phyloP scores from a whole-genome alignment of 2,888 invertebrate genomes.

The Encarsia formosa region DNA sequence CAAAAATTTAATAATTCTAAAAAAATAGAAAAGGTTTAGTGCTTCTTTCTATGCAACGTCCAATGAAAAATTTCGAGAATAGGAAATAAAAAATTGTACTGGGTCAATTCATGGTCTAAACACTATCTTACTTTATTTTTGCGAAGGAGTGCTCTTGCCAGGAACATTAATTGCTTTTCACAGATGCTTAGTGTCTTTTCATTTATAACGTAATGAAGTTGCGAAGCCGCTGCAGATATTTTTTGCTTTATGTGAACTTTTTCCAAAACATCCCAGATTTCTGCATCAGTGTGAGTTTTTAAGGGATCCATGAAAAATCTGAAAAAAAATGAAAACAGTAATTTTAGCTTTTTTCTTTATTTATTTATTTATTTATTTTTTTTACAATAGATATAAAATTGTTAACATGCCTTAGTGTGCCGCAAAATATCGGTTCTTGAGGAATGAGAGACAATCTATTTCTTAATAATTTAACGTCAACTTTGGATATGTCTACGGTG shows the following conservation, averaged over 20 bases:
- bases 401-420: conserved; percentile 29
- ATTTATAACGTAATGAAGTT: conserved; percentile 54
- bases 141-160: conserved; percentile 59
- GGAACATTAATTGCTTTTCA: conserved; percentile 61
- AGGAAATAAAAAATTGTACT: no score
- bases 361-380: no score
- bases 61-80: no score
- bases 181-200: conserved; percentile 51
- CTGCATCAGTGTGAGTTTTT: conserved; percentile 42
- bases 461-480: conserved; percentile 51
- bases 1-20: background rate
- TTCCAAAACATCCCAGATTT: conserved; percentile 52
- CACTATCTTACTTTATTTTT: conserved; percentile 55
- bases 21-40: no score
- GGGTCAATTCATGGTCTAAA: no score
- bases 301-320: conserved; percentile 55
- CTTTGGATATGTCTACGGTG: conserved; percentile 51
- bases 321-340: conserved; percentile 15
- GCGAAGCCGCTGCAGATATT: conserved; percentile 44
- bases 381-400: background rate
- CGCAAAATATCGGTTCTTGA: conserved; percentile 62
- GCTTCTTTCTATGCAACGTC: no score
- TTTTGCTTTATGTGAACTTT: conserved; percentile 51
- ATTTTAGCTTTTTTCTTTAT: no score
- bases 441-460: conserved; percentile 56